phyloP scores from a whole-genome alignment of 2,888 invertebrate species.

The Hypena proboscidalis region DNA sequence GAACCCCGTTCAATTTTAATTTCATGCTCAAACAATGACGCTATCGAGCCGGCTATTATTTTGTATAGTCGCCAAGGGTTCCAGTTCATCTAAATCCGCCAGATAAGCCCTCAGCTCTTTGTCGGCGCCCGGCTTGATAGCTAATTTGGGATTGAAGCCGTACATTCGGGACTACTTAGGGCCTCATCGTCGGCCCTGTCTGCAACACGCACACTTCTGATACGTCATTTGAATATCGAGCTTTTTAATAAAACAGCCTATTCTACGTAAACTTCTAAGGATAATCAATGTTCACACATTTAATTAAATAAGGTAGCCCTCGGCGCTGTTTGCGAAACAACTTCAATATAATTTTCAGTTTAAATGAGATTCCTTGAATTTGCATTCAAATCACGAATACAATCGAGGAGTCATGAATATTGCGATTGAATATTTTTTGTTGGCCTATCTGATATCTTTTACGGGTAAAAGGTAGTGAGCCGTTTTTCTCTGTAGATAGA shows the following conservation, averaged over 20 bases:
- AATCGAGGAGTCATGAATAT: conserved; percentile 57
- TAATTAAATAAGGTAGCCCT: conserved; percentile 59
- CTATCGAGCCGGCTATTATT: conserved; percentile 83
- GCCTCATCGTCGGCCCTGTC: conserved; percentile 34
- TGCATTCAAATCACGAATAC: conserved; percentile 61
- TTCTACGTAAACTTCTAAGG: conserved; percentile 56
- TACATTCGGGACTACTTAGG: conserved; percentile 37
- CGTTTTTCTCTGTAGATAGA: conserved; percentile 21
- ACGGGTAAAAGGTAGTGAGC: conserved; percentile 30
- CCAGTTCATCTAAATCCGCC: conserved; percentile 82
- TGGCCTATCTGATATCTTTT: conserved; percentile 40
- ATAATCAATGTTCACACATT: conserved; percentile 65
- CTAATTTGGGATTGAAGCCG: conserved; percentile 68
- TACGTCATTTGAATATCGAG: conserved; percentile 66
- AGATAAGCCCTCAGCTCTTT: conserved; percentile 81
- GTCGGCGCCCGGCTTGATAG: conserved; percentile 73
- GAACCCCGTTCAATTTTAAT: conserved; percentile 85
- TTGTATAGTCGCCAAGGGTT: conserved; percentile 80
- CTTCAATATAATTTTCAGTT: conserved; percentile 61
- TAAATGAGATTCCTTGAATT: conserved; percentile 57
- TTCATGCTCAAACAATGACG: conserved; percentile 86
- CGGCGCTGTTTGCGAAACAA: conserved; percentile 51
- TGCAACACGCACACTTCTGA: conserved; percentile 59
- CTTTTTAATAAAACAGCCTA: conserved; percentile 56
- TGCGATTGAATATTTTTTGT: conserved; percentile 51